These are phyloP conservation scores for Diuraphis noxia DNA, from an alignment of 1,140 invertebrate genomes.

Conservation along the genomic window DNA sequence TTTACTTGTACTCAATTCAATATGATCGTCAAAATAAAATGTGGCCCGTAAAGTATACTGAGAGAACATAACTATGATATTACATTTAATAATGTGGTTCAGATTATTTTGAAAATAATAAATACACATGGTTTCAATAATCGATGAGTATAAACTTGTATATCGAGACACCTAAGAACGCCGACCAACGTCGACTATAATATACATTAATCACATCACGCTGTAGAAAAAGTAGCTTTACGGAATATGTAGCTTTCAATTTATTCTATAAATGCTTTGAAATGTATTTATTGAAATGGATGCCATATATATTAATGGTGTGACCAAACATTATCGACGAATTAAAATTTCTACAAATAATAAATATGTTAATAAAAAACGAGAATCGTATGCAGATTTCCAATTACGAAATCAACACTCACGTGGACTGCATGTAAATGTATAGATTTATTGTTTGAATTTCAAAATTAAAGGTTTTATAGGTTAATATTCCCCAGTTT, in stretches of 20 bases:
- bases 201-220: background rate
- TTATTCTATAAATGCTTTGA: background rate
- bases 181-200: background rate
- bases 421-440: too few relatives aligned
- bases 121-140: background rate
- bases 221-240: background rate
- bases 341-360: background rate
- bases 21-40: too few relatives aligned
- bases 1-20: too few relatives aligned
- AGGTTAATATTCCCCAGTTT: background rate
- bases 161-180: background rate
- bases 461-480: background rate
- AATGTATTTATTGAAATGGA: background rate
- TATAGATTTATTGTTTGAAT: background rate
- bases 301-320: background rate
- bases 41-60: background rate
- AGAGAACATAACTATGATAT: background rate
- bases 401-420: background rate
- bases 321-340: background rate
- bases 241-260: background rate
- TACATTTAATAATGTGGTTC: background rate
- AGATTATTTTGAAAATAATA: background rate
- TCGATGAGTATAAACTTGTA: background rate
- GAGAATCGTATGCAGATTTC: background rate
- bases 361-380: too few relatives aligned